A percentile compares a stretch with the other conserved stretches of the same genome.
Conservation (phyloP, 2,888 invertebrate species). For the Scotopteryx bipunctaria region DNA sequence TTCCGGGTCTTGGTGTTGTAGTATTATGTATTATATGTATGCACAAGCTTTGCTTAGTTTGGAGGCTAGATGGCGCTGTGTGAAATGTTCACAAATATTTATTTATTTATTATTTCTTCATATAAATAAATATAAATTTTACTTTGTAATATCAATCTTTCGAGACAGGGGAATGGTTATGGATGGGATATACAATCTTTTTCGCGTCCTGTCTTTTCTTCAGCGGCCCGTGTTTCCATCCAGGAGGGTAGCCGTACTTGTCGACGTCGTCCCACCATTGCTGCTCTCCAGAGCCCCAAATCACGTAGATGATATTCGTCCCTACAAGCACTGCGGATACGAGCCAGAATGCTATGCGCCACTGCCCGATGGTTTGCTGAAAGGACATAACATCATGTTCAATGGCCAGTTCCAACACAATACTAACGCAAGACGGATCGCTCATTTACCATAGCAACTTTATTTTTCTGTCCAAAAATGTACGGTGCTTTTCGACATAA, state of each 20-base stretch:
- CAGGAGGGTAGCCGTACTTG: conserved; percentile 67
- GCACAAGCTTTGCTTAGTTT: too few relatives aligned
- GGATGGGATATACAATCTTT: conserved; percentile 67
- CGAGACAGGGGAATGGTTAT: conserved; percentile 68
- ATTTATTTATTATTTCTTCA: too few relatives aligned
- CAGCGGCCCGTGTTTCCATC: conserved; percentile 70
- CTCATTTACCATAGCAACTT: too few relatives aligned
- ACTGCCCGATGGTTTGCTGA: conserved; percentile 85
- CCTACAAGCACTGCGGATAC: conserved; percentile 86
- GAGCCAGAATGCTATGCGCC: conserved; percentile 92
- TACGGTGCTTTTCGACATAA: too few relatives aligned
- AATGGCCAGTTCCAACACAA: too few relatives aligned
- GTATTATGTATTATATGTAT: too few relatives aligned
- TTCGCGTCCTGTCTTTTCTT: conserved; percentile 53
- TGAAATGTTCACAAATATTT: too few relatives aligned
- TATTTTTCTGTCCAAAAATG: too few relatives aligned
- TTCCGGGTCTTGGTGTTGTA: too few relatives aligned
- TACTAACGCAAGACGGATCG: too few relatives aligned
- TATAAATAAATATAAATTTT: neutral
- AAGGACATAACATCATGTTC: conserved; percentile 42
- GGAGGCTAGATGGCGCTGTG: too few relatives aligned
- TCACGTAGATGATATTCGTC: conserved; percentile 86
- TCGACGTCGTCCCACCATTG: conserved; percentile 90
- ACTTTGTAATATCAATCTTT: conserved; percentile 34
- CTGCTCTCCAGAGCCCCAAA: conserved; percentile 89